Evolutionary conservation across 2,113 vertebrate genomes (phyloP), one percentile per base, ranked within the genome.

Genomic region (Steatornis caripensis): DNA sequence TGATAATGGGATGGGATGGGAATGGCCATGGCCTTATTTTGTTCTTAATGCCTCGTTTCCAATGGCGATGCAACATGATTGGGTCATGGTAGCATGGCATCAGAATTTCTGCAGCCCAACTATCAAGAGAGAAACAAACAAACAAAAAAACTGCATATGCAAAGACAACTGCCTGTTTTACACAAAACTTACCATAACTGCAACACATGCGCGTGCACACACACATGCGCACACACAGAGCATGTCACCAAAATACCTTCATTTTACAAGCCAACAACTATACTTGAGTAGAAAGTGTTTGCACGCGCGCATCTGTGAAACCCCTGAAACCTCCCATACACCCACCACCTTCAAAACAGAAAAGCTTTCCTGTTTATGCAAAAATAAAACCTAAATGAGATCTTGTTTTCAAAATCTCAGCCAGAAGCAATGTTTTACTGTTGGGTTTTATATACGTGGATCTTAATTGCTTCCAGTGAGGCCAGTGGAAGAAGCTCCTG

Each of bases 1-100:
- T 97, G 97, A 97, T 94, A 94, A 98, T 94, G 96, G 97, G 93
- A 97, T 97, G 98, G 97, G 94, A 97, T 96, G 98, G 97, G 96
- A 94, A 96, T 88, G 96, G 96, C 94, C 95, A 79, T 97, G 91
- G 97, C 97, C 96, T 97, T 96, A 95, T 97, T 96, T 96, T 90
- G 96, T 78, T 96, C 97, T 97, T 95, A 95, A 97, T 79, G 55
- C 90, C 97, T 96, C 80, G 49, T 80, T 95, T 80, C 93, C 97
- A 97, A 95, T 75, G 95, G 82, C 4, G 32, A 97, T 96, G 94
- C 97, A 92, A 95, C 74, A 88, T 94, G 95, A 95, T 95, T 97
- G 92, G 91, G 94, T 91, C 83, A 91, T 86, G 90, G 96, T 94
- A 93, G 96, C 97, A 97, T 90, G 95, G 91, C 94, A 94, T 92